phyloP scores from a whole-genome alignment of 2,113 vertebrate genomes.

The Brachypodius melanocephalos region DNA sequence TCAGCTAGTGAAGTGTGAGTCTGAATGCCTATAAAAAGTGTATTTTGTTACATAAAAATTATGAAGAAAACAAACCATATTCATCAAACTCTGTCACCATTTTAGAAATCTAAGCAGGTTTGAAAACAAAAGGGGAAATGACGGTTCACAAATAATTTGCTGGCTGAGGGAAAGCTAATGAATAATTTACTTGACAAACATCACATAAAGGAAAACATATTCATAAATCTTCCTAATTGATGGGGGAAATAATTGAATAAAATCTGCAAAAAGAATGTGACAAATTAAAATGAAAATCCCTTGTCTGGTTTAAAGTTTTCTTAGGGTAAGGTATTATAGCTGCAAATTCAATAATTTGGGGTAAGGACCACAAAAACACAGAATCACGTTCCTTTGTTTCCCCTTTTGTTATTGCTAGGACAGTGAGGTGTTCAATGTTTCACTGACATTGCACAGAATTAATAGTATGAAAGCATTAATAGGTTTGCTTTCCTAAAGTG shows the following conservation, averaged over 20 bases:
- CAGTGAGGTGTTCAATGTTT: not conserved
- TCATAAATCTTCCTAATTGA: slow-evolving; percentile 48
- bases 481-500: not conserved
- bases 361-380: not conserved
- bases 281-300: not conserved
- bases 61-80: not conserved
- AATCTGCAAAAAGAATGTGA: not conserved
- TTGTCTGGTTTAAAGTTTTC: not conserved
- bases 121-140: slow-evolving; percentile 6
- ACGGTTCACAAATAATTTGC: slow-evolving; percentile 36
- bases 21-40: not conserved
- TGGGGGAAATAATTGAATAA: slow-evolving; percentile 13
- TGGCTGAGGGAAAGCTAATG: slow-evolving; percentile 11
- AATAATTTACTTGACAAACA: slow-evolving; percentile 42
- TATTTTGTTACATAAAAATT: not conserved
- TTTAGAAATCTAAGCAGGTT: not conserved
- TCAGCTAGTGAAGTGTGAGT: not conserved
- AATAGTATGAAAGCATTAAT: not conserved
- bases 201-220: not conserved
- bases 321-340: not conserved
- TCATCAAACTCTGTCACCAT: not conserved
- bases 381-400: not conserved
- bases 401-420: not conserved
- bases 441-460: not conserved
- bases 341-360: not conserved